Evolutionary conservation across 2,888 invertebrate species (phyloP), one percentile per base, ranked within the genome.

Genomic region (Sinotaia quadrata): DNA sequence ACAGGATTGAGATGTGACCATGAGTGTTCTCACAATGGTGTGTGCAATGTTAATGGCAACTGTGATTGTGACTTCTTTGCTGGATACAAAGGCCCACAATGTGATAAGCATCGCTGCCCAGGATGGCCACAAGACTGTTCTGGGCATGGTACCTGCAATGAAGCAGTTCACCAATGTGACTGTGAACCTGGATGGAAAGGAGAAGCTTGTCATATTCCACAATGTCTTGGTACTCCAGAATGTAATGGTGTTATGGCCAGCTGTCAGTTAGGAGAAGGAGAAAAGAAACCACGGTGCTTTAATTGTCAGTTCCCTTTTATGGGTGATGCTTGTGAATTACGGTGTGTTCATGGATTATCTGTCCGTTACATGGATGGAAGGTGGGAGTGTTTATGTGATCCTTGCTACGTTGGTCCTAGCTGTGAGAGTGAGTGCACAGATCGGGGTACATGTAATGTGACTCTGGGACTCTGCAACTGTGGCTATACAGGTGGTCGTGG

Each of bases 91-190:
- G 82, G 83, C 2, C 73, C 63, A 2, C 69, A 66, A 36, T 83
- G 83, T 72, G 69, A 78, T 12, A 27, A 67, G n/a, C 75, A 68
- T 12, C 75, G 76, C 3, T 83, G 83, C 63, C 80, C 82, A 10
- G 83, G 83, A 8, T 82, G 81, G 80, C 83, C 83, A 10, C 49
- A 70, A 34, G 71, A 75, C 62, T 83, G 83, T 65, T 75, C 71
- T 51, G 78, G 73, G 33, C 78, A 78, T 49, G 79, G 79, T 3
- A 57, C 70, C 1, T 79, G 79, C 67, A 76, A 77, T 27, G 52
- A 67, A 10, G 81, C 78, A 2, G 72, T 75, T 0, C 68, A 76
- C 2, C 36, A 67, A n/a, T 83, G 83, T 61, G 56, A 68, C 4
- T 83, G 83, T 72, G 71, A 80, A 21, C 75, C 69, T 2, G 81